Evolutionary conservation across 2,888 invertebrate genomes (phyloP).

Genomic region (Sminthurinus aureus): DNA sequence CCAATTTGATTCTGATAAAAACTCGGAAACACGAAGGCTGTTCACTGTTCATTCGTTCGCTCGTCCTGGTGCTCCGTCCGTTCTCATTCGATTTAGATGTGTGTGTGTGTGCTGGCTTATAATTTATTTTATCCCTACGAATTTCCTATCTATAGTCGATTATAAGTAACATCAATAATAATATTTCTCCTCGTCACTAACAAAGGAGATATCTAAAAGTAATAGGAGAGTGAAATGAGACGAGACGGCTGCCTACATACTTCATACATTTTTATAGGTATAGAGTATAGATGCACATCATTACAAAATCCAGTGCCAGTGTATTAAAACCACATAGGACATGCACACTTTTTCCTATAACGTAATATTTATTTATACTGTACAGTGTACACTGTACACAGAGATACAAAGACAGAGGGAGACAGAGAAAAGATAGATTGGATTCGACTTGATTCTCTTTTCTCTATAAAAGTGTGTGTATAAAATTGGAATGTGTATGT

Average conservation of each 20-base stretch:
- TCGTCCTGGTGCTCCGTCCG: constrained; percentile 6
- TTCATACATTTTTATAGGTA: too few species aligned
- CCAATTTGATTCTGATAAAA: constrained; percentile 42
- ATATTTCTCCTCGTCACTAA: not conserved
- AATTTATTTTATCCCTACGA: constrained; percentile 34
- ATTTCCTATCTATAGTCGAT: constrained; percentile 29
- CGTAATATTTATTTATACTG: not conserved
- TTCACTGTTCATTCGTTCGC: not conserved
- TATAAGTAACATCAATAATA: constrained; percentile 34
- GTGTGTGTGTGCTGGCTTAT: not conserved
- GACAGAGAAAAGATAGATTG: not conserved
- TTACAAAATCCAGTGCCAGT: too few species aligned
- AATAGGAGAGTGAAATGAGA: constrained; percentile 9
- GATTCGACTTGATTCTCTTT: not conserved
- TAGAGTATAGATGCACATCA: too few species aligned
- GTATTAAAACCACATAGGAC: not conserved
- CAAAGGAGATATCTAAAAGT: not conserved
- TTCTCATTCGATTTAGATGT: not conserved
- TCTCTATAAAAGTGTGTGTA: not conserved
- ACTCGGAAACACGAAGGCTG: constrained; percentile 37
- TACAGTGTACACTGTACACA: not conserved
- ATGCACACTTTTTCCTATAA: not conserved
- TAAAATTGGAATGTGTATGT: not conserved
- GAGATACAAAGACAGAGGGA: not conserved
- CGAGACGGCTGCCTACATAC: too few species aligned